Evolutionary conservation across 64 coral and sea anemone species (phyloP), one percentile per base, ranked within the genome.

Genomic region (Astreopora myriophthalma): DNA sequence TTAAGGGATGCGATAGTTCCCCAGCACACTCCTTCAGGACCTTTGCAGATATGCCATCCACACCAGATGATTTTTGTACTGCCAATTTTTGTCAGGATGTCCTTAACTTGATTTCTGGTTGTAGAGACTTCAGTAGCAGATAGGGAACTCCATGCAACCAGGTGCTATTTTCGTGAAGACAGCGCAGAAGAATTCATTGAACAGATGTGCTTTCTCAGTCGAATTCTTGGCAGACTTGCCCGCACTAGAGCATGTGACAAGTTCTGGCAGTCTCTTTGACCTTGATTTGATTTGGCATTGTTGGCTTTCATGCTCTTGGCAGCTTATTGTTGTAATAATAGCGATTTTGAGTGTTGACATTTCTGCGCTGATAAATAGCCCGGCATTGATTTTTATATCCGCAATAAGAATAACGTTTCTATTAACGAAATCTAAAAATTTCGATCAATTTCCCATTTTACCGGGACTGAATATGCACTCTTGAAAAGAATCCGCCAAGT

Each of bases 1-100:
- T 62, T 62, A 89, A 89, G 23, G 71, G 86, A 51, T 51, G 22
- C 20, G 69, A 76, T 89, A 89, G 48, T 34, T 89, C 87, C 33
- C 52, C 23, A 27, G 87, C 37, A 63, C 72, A 89, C 22, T 76
- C 87, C 19, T 84, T 73, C 40, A 90, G 72, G 34, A 87, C 71
- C 66, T 64, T 69, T 23, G 63, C 84, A 22, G 84, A 69, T 69
- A 71, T 25, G 46, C 64, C 36, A 71, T 86, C 84, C 64, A 70
- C 84, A 32, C 64, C 84, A 86, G 84, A 44, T 38, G 84, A 61
- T 23, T 86, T 86, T 32, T n/a, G 51, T 86, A 16, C 69, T 44
- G 8, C 70, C 84, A 1, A 88, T 20, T 1, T 74, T 88, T 42
- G 42, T 46, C 25, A 88, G 48, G 48, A 75, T 88, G 1, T 66